These are phyloP conservation scores for Plebejus melissa DNA, from an alignment of 2,888 invertebrate genomes.

Conservation along the genomic window DNA sequence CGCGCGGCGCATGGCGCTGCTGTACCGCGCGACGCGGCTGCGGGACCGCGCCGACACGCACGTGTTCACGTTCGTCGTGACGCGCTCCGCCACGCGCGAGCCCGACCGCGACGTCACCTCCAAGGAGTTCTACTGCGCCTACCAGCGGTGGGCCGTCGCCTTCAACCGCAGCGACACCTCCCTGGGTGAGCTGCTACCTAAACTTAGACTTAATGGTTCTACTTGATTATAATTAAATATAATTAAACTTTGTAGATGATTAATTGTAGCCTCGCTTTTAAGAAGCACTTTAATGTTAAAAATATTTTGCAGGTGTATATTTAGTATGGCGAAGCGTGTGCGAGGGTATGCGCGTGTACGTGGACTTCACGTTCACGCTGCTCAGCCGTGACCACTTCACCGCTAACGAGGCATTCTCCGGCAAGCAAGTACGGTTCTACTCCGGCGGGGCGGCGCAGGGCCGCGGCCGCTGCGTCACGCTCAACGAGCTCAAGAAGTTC, in stretches of 20 bases:
- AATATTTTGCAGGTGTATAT: conserved; percentile 82
- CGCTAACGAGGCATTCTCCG: conserved; percentile 88
- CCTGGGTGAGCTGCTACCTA: conserved; percentile 51
- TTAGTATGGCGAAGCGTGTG: conserved; percentile 88
- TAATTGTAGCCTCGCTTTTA: too few relatives aligned
- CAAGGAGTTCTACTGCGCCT: conserved; percentile 89
- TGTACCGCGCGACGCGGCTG: conserved; percentile 89
- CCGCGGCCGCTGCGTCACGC: conserved; percentile 85
- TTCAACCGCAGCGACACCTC: conserved; percentile 88
- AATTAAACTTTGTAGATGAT: too few relatives aligned
- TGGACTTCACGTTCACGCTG: conserved; percentile 89
- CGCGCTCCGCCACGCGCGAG: conserved; percentile 86
- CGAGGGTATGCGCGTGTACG: conserved; percentile 86
- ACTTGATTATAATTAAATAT: not conserved
- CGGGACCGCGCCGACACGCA: conserved; percentile 90
- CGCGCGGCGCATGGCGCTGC: conserved; percentile 84
- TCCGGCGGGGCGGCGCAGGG: conserved; percentile 86
- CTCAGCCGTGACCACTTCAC: conserved; percentile 90
- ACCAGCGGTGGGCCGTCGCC: conserved; percentile 90
- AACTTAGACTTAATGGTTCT: not conserved
- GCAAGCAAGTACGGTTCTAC: conserved; percentile 84
- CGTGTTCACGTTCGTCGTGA: conserved; percentile 91
- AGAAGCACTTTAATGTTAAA: not conserved
- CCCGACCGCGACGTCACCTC: conserved; percentile 89
- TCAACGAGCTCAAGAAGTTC: conserved; percentile 85